Evolutionary conservation across 2,888 invertebrate species (phyloP).

Genomic region (Drosophila neotestacea): DNA sequence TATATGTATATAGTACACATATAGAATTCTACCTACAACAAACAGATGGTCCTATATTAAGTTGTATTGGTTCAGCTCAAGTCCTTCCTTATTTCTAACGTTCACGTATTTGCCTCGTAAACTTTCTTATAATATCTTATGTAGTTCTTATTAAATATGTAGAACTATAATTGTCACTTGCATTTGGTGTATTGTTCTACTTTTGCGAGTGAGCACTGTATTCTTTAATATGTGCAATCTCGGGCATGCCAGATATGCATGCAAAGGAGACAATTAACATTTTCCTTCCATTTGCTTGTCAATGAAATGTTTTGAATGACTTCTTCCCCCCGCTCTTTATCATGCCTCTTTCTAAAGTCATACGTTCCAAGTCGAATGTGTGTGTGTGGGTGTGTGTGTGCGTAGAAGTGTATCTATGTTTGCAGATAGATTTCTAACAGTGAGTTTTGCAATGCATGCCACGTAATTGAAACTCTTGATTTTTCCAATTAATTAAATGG

Average conservation of each 20-base stretch:
- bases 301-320: constrained; percentile 7
- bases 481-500: constrained; percentile 71
- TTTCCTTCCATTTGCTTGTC: constrained; percentile 8
- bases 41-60: too few species aligned
- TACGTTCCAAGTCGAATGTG: neutral
- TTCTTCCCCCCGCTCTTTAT: neutral
- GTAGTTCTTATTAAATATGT: too few species aligned
- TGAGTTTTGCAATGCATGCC: constrained; percentile 55
- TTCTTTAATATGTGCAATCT: constrained; percentile 5
- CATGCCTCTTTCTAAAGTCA: neutral
- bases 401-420: constrained; percentile 5
- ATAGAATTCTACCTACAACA: too few species aligned
- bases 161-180: too few species aligned
- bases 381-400: neutral
- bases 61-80: too few species aligned
- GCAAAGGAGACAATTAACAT: constrained; percentile 34
- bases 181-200: too few species aligned
- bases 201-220: neutral
- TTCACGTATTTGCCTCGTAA: too few species aligned
- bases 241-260: constrained; percentile 1
- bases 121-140: too few species aligned
- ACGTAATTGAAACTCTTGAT: constrained; percentile 72
- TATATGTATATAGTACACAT: too few species aligned
- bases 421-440: constrained; percentile 50
- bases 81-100: too few species aligned